Evolutionary conservation across 2,113 vertebrate species (phyloP).

Genomic region (Azemiops feae): DNA sequence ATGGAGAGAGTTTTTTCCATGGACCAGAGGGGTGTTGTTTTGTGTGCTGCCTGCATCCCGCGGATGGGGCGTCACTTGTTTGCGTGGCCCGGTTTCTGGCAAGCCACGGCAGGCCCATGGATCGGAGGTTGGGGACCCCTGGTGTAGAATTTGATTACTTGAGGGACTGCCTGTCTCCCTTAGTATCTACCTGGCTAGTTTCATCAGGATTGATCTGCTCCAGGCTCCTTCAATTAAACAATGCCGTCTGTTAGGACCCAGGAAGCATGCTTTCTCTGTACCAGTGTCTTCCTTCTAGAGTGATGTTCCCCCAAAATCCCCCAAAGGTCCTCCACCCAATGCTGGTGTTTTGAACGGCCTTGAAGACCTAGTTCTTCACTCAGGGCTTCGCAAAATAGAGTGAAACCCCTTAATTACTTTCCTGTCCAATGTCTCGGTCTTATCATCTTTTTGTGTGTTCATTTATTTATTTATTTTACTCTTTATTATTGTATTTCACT

Average conservation of each 20-base stretch:
- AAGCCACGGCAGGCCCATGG: no score
- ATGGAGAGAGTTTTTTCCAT: no score
- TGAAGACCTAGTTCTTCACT: neutral
- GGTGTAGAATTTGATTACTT: neutral
- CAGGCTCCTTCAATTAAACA: neutral
- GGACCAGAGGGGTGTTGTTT: no score
- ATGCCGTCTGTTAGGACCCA: neutral
- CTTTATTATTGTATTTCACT: neutral
- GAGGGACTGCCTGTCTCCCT: neutral
- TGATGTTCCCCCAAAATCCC: neutral
- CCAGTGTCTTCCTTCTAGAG: neutral
- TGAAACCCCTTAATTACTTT: neutral
- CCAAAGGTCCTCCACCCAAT: neutral
- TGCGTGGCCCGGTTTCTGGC: no score
- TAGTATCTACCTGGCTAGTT: neutral
- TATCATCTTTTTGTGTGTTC: neutral
- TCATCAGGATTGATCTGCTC: neutral
- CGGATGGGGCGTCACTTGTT: no score
- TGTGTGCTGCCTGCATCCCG: no score
- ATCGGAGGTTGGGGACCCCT: no score
- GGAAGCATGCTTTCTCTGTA: neutral
- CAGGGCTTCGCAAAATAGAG: neutral
- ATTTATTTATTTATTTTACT: neutral
- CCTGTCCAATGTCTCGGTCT: neutral
- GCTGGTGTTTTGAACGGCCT: neutral